Conservation (phyloP, 2,797 vertebrate species). For the Nannoperca obscura region DNA sequence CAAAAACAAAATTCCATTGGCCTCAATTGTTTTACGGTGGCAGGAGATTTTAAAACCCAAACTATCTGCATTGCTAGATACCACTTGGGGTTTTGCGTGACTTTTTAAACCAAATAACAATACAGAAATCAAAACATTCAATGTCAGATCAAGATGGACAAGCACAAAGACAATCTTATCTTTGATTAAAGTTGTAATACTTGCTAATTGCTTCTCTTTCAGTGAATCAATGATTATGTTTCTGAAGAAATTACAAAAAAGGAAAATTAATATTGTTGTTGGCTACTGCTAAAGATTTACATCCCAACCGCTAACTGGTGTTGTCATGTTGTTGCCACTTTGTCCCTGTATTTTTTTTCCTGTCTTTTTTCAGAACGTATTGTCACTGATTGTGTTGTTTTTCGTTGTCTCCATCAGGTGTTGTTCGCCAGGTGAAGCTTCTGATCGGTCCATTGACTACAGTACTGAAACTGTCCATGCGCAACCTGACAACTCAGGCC, state of each 20-base stretch:
- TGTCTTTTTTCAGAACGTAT: not conserved
- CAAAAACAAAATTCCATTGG: slow-evolving; percentile 35
- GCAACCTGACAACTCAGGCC: slow-evolving; percentile 90
- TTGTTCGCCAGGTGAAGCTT: slow-evolving; percentile 93
- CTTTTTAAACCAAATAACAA: not conserved
- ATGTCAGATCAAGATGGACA: not conserved
- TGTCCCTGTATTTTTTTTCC: not conserved
- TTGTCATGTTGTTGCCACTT: not conserved
- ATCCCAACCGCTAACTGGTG: not conserved
- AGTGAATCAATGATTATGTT: not conserved
- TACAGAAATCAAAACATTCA: not conserved
- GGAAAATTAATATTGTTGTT: not conserved
- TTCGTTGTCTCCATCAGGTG: slow-evolving; percentile 83
- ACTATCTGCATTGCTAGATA: slow-evolving; percentile 25
- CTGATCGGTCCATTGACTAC: slow-evolving; percentile 90
- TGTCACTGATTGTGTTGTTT: slow-evolving; percentile 9
- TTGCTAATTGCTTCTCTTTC: not conserved
- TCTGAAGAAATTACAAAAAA: not conserved
- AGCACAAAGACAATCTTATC: not conserved
- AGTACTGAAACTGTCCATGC: slow-evolving; percentile 94
- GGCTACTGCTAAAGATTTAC: not conserved
- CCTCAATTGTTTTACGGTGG: slow-evolving; percentile 11
- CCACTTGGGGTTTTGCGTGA: not conserved
- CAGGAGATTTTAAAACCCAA: slow-evolving; percentile 42
- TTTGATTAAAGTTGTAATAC: not conserved